These are phyloP conservation scores for Otolemur crassicaudatus DNA, from an alignment of 2,797 vertebrate genomes.

Conservation along the genomic window DNA sequence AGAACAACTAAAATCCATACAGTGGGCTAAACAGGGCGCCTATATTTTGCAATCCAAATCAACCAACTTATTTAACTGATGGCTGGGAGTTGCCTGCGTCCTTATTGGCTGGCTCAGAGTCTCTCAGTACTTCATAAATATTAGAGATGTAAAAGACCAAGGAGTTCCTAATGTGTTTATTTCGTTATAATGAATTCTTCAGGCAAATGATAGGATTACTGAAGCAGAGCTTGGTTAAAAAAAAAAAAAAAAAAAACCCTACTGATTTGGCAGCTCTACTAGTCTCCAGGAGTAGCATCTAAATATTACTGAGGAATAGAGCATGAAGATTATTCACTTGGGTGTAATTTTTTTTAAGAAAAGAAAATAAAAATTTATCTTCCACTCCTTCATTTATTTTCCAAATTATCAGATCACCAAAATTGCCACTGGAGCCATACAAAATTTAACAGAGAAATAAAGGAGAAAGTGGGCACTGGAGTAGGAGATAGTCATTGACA, in stretches of 20 bases:
- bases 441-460: background rate
- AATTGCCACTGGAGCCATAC: background rate
- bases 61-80: constrained; percentile 3
- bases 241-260: background rate
- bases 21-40: background rate
- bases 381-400: background rate
- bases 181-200: constrained; percentile 58
- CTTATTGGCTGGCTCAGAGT: constrained; percentile 9
- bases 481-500: rapidly evolving
- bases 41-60: background rate
- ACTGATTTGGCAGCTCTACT: constrained; percentile 30
- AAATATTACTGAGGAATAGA: background rate
- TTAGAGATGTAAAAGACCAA: constrained; percentile 43
- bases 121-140: constrained; percentile 40
- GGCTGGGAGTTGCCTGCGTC: background rate
- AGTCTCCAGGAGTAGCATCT: background rate
- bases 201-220: constrained; percentile 49
- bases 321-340: background rate
- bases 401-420: background rate
- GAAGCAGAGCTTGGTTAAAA: background rate
- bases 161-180: constrained; percentile 63
- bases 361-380: constrained; percentile 49
- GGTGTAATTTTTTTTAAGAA: constrained; percentile 13
- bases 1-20: background rate
- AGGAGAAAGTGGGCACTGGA: background rate